Evolutionary conservation across 2,113 vertebrate genomes (phyloP).

Genomic region (Datnioides undecimradiatus): DNA sequence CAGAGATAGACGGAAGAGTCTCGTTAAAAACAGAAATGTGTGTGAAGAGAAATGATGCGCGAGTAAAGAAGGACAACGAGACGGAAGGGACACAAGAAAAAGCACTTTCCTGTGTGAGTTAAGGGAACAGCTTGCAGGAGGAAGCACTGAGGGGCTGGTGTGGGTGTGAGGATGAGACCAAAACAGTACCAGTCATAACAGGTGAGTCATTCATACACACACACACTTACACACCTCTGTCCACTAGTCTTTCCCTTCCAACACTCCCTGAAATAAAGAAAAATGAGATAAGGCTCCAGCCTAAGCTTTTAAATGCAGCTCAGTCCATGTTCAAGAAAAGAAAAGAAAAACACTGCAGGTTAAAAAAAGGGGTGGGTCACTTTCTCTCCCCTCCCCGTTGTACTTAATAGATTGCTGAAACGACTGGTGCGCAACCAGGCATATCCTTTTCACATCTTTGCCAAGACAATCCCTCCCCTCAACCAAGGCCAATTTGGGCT

Average conservation of each 20-base stretch:
- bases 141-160: constrained; percentile 56
- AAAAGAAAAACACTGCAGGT: constrained; percentile 19
- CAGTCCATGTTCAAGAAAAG: constrained; percentile 11
- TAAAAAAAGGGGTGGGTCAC: constrained; percentile 13
- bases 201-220: constrained; percentile 63
- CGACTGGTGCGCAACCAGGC: constrained; percentile 70
- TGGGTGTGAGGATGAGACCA: constrained; percentile 66
- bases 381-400: constrained; percentile 38
- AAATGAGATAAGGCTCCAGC: constrained; percentile 11
- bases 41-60: constrained; percentile 5
- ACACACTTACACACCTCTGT: constrained; percentile 47
- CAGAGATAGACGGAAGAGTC: constrained; percentile 1
- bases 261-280: constrained; percentile 50
- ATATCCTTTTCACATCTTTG: constrained; percentile 74
- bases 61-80: constrained; percentile 14
- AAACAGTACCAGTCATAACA: constrained; percentile 62
- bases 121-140: constrained; percentile 61
- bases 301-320: constrained; percentile 49
- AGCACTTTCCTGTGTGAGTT: constrained; percentile 38
- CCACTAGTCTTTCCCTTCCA: constrained; percentile 43
- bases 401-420: constrained; percentile 76
- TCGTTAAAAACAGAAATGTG: background rate
- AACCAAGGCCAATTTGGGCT: constrained; percentile 72
- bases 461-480: constrained; percentile 75
- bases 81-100: constrained; percentile 31